phyloP scores from a whole-genome alignment of 2,113 vertebrate species.

The Gnathonemus echidnorhynchus region DNA sequence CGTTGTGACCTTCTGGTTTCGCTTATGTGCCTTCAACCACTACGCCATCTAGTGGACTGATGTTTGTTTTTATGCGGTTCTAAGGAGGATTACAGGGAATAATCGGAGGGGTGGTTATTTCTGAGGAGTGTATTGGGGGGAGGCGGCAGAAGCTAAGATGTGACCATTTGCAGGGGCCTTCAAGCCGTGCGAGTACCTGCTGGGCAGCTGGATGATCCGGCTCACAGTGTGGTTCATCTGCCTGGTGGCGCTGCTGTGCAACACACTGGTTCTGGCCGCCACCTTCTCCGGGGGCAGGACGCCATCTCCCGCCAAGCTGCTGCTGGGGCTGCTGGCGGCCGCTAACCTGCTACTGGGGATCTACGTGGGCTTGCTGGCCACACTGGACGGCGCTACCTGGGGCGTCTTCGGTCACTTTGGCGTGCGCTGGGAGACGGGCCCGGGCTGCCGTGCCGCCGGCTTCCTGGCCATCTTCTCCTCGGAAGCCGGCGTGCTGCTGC shows the following conservation, averaged over 20 bases:
- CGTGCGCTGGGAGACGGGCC: constrained; percentile 92
- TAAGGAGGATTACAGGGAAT: neutral
- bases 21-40: neutral
- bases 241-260: constrained; percentile 84
- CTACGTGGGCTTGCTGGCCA: constrained; percentile 80
- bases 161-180: constrained; percentile 78
- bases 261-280: constrained; percentile 78
- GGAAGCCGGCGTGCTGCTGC: constrained; percentile 81
- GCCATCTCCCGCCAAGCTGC: constrained; percentile 70
- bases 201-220: constrained; percentile 99
- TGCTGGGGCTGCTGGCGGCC: constrained; percentile 81
- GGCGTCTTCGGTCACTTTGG: constrained; percentile 88
- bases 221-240: constrained; percentile 99
- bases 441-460: constrained; percentile 77
- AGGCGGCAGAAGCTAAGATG: neutral
- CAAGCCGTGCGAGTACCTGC: constrained; percentile 92
- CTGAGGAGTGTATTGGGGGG: neutral
- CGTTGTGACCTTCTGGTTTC: neutral
- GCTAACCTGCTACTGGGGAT: constrained; percentile 87
- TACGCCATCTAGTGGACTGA: neutral
- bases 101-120: neutral
- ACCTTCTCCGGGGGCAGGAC: constrained; percentile 66
- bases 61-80: neutral
- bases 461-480: constrained; percentile 87
- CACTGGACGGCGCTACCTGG: constrained; percentile 84